Percentiles rank a stretch among this genome's conserved stretches.
phyloP scores from a whole-genome alignment of 2,888 invertebrate genomes.

The Ornithoptera priamus region DNA sequence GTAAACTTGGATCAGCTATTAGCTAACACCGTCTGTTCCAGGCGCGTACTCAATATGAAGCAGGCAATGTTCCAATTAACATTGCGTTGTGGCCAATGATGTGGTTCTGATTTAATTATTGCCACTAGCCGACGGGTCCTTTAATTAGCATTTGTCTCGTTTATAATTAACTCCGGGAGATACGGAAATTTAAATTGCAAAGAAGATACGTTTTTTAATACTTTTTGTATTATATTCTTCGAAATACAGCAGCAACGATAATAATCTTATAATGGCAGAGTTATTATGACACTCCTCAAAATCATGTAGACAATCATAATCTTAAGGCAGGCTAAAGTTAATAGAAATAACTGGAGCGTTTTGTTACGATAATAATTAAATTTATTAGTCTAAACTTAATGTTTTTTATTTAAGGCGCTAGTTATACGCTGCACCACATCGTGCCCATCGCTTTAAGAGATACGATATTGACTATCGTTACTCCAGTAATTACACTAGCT shows the following conservation, averaged over 20 bases:
- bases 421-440: too few relatives aligned
- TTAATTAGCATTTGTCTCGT: conserved; percentile 21
- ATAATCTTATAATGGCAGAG: not conserved
- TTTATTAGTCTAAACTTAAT: too few relatives aligned
- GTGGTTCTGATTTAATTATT: conserved; percentile 25
- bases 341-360: too few relatives aligned
- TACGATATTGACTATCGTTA: too few relatives aligned
- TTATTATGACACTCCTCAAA: too few relatives aligned
- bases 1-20: not conserved
- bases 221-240: not conserved
- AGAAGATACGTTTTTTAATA: not conserved
- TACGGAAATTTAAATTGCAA: not conserved
- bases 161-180: not conserved
- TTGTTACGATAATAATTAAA: too few relatives aligned
- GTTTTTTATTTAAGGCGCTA: too few relatives aligned
- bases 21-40: not conserved
- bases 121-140: conserved; percentile 16
- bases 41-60: not conserved
- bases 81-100: conserved; percentile 24
- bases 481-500: too few relatives aligned
- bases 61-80: conserved; percentile 22
- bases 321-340: too few relatives aligned
- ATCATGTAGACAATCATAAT: too few relatives aligned
- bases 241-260: not conserved
- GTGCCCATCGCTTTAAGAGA: too few relatives aligned